These are phyloP conservation scores for Alca torda DNA, from an alignment of 2,797 vertebrate genomes.

Conservation along the genomic window DNA sequence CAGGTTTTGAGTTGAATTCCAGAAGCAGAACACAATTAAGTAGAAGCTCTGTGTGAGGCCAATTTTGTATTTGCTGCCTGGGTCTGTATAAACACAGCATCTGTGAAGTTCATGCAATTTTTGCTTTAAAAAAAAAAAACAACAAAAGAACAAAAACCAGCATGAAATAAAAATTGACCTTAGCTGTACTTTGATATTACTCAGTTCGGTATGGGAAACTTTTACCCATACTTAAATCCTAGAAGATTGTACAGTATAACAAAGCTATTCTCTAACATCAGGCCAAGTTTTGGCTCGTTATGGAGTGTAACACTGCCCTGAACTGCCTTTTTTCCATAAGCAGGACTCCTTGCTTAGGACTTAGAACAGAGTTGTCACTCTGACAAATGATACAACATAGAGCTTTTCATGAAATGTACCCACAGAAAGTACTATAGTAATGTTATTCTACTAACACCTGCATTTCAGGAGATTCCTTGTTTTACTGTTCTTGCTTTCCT, in stretches of 20 bases:
- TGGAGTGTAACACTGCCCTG: not conserved
- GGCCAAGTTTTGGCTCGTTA: not conserved
- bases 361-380: not conserved
- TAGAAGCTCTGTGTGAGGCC: not conserved
- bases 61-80: not conserved
- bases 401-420: not conserved
- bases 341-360: not conserved
- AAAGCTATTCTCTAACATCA: not conserved
- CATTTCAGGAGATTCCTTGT: not conserved
- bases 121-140: not conserved
- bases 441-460: not conserved
- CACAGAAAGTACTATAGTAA: not conserved
- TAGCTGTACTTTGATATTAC: not conserved
- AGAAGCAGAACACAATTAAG: not conserved
- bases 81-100: not conserved
- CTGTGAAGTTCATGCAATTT: not conserved
- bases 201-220: not conserved
- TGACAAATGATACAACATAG: not conserved
- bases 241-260: not conserved
- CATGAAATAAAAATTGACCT: not conserved
- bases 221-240: not conserved
- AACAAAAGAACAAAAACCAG: not conserved
- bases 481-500: not conserved
- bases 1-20: not conserved
- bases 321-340: not conserved